Evolutionary conservation across 2,888 invertebrate species (phyloP).

Genomic region (Netelia virgata): DNA sequence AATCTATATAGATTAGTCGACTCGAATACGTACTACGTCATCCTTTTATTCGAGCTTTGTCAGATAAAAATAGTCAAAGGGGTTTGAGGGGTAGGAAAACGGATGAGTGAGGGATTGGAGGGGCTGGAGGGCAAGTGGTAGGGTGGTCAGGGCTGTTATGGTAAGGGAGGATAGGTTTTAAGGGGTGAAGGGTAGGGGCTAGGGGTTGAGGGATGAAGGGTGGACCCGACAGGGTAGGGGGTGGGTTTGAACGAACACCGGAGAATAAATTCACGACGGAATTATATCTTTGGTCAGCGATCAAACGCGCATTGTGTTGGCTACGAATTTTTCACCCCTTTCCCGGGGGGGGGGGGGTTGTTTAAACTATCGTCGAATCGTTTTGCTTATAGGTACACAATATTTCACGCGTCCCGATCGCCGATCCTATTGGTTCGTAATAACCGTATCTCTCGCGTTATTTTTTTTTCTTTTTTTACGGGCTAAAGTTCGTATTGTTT

Average conservation of each 20-base stretch:
- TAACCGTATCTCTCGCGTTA: slow-evolving; percentile 16
- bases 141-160: too few species aligned
- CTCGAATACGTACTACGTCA: background rate
- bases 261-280: slow-evolving; percentile 28
- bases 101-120: background rate
- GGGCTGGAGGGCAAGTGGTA: background rate
- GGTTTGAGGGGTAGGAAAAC: background rate
- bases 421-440: slow-evolving; percentile 8
- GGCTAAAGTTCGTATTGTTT: background rate
- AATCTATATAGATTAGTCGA: background rate
- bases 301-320: slow-evolving; percentile 3
- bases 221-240: background rate
- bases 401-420: slow-evolving; percentile 31
- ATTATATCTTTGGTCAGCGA: slow-evolving; percentile 22
- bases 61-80: background rate
- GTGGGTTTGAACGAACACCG: background rate
- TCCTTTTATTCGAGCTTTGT: slow-evolving; percentile 15
- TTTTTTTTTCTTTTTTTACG: slow-evolving; percentile 10
- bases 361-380: slow-evolving; percentile 29
- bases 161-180: too few species aligned
- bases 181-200: too few species aligned
- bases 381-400: background rate
- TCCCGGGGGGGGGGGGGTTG: slow-evolving; percentile 7
- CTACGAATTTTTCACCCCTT: background rate
- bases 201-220: too few species aligned